phyloP scores from a whole-genome alignment of 2,113 vertebrate species.

The Misgurnus anguillicaudatus region DNA sequence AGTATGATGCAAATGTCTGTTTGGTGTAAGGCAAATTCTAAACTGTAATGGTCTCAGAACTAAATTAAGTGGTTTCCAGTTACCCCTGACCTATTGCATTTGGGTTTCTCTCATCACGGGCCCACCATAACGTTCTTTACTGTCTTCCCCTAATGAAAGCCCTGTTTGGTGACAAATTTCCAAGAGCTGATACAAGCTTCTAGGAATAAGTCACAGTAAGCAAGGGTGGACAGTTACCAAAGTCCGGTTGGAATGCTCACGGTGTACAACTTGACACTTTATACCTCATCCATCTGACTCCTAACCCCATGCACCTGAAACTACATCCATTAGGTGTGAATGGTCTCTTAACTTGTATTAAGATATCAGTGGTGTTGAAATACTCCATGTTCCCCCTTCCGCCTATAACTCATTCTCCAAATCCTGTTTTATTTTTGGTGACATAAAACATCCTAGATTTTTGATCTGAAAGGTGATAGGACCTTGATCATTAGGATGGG shows the following conservation, averaged over 20 bases:
- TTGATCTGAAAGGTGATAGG: neutral
- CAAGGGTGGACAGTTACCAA: conserved; percentile 34
- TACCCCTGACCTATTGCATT: too few relatives aligned
- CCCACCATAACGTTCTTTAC: too few relatives aligned
- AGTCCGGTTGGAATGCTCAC: conserved; percentile 70
- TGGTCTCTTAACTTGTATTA: conserved; percentile 64
- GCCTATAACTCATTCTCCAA: conserved; percentile 65
- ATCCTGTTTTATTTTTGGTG: conserved; percentile 63
- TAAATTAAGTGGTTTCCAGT: too few relatives aligned
- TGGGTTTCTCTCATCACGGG: too few relatives aligned
- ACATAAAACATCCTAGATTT: conserved; percentile 48
- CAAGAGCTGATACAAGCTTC: conserved; percentile 43
- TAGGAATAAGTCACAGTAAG: conserved; percentile 50
- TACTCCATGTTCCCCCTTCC: conserved; percentile 64
- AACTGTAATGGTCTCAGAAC: too few relatives aligned
- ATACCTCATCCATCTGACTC: conserved; percentile 41
- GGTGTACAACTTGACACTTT: conserved; percentile 69
- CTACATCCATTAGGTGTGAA: conserved; percentile 52
- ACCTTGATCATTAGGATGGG: conserved; percentile 28
- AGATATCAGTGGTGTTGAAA: conserved; percentile 75
- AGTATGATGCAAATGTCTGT: neutral
- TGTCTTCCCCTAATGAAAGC: too few relatives aligned
- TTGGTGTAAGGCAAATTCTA: too few relatives aligned
- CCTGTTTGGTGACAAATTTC: conserved; percentile 37
- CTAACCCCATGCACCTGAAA: conserved; percentile 34